phyloP scores from a whole-genome alignment of 2,113 vertebrate genomes.

The Bufo gargarizans region DNA sequence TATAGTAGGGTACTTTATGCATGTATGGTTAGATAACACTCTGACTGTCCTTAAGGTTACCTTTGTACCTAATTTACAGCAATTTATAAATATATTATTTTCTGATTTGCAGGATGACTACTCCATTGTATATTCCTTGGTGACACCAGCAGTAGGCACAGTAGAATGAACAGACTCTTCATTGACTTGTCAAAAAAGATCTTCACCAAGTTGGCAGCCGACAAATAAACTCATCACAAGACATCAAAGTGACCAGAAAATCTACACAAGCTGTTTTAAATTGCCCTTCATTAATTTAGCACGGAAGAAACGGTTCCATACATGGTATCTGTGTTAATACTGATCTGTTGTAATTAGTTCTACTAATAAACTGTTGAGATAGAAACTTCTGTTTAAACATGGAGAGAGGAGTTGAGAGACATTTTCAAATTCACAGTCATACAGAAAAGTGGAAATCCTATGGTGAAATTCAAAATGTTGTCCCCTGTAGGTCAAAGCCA shows the following conservation, averaged over 20 bases:
- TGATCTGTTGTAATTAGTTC: not conserved
- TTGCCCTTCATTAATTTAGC: not conserved
- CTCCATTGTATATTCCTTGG: not conserved
- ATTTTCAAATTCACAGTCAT: not conserved
- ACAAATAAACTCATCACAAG: not conserved
- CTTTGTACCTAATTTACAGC: not conserved
- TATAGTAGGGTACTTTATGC: no score
- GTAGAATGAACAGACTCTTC: not conserved
- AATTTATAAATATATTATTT: not conserved
- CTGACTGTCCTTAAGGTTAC: not conserved
- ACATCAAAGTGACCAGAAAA: not conserved
- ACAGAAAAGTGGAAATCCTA: not conserved
- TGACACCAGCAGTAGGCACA: not conserved
- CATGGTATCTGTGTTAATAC: not conserved
- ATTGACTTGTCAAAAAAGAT: not conserved
- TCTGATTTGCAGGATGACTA: not conserved
- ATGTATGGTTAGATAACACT: not conserved
- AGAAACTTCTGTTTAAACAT: no score
- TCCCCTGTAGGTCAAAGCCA: not conserved
- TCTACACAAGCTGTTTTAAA: not conserved
- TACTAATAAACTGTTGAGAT: no score
- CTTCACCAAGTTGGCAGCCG: not conserved
- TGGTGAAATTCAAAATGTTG: not conserved
- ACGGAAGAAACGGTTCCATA: not conserved
- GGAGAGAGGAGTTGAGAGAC: no score